Conservation (phyloP, 2,888 invertebrate genomes). For the Erpobdella octoculata region DNA sequence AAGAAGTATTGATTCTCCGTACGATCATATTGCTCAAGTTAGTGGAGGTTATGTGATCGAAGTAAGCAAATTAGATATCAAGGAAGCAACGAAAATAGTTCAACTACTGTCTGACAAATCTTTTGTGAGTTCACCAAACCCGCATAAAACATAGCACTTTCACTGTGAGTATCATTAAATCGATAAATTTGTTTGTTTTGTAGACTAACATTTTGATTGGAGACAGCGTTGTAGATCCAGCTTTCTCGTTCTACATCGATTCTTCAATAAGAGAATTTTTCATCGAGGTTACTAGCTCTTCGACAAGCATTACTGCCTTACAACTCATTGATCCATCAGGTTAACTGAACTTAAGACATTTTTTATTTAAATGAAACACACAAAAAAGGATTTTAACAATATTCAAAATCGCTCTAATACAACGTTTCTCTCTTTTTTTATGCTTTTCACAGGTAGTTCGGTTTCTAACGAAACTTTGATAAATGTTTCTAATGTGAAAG, state of each 20-base stretch:
- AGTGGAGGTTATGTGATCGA: not conserved
- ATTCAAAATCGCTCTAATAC: no score
- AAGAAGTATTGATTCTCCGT: not conserved
- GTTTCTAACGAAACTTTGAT: not conserved
- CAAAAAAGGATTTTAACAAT: not conserved
- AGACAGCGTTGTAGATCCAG: not conserved
- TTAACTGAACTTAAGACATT: not conserved
- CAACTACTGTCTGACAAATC: not conserved
- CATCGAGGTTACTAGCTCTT: not conserved
- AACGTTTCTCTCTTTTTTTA: no score
- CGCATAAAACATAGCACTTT: no score
- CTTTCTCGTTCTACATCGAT: not conserved
- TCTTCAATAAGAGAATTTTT: not conserved
- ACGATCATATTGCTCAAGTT: not conserved
- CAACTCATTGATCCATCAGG: not conserved
- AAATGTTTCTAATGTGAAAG: not conserved
- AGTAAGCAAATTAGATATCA: not conserved
- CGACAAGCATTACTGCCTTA: not conserved
- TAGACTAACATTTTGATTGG: not conserved
- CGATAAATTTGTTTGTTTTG: not conserved
- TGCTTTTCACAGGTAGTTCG: no score
- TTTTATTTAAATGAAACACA: not conserved
- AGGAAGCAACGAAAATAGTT: not conserved
- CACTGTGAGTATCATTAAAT: not conserved
- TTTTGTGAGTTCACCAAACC: not conserved